Evolutionary conservation across 2,113 vertebrate species (phyloP).

Genomic region (Sander lucioperca): DNA sequence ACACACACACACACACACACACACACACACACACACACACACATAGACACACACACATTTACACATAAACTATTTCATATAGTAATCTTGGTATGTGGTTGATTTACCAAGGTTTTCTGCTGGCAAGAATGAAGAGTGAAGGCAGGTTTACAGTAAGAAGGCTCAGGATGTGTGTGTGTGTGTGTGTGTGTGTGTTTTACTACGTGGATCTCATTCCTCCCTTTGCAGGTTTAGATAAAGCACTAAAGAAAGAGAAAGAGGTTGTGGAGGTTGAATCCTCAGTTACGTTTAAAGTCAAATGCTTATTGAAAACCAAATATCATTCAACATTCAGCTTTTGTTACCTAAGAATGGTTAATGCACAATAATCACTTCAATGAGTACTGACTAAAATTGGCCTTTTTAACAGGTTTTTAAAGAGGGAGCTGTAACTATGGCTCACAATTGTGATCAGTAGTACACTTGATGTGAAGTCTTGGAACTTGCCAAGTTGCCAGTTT

Average conservation of each 20-base stretch:
- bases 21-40: background rate
- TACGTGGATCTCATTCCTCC: background rate
- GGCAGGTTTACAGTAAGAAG: slow-evolving; percentile 32
- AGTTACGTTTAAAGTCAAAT: background rate
- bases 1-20: too few species aligned
- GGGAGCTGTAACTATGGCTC: background rate
- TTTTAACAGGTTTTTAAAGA: background rate
- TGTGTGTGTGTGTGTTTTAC: slow-evolving; percentile 11
- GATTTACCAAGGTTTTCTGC: slow-evolving; percentile 62
- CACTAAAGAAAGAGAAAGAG: background rate
- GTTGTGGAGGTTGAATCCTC: background rate
- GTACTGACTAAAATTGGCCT: background rate
- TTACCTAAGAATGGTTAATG: background rate
- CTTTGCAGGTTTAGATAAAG: slow-evolving; percentile 39
- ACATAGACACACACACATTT: background rate
- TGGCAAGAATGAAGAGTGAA: slow-evolving; percentile 36
- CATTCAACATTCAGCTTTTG: background rate
- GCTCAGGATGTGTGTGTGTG: background rate
- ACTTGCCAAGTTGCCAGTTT: background rate
- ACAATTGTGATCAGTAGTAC: background rate
- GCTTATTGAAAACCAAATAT: background rate
- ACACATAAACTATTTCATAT: slow-evolving; percentile 29
- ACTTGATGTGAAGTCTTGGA: slow-evolving; percentile 23
- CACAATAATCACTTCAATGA: background rate
- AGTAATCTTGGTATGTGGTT: slow-evolving; percentile 43